Evolutionary conservation across 2,888 invertebrate genomes (phyloP).

Genomic region (Parnassius glacialis): DNA sequence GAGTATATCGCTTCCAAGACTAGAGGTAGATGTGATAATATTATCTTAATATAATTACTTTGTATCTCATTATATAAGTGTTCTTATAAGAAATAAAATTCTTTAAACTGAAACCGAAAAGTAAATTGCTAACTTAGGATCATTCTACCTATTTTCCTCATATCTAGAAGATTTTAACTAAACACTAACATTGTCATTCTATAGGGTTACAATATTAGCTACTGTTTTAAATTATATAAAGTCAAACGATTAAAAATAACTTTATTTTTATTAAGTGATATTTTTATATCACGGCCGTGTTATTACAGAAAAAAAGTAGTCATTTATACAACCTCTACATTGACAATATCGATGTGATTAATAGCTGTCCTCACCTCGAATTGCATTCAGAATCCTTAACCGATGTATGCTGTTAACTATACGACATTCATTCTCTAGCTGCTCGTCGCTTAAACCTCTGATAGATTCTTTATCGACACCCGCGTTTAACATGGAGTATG

Average conservation of each 20-base stretch:
- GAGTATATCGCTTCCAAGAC: too few relatives aligned
- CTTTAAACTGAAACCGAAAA: too few relatives aligned
- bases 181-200: too few relatives aligned
- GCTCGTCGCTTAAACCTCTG: conserved; percentile 93
- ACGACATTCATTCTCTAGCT: conserved; percentile 93
- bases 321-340: not conserved
- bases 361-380: conserved; percentile 80
- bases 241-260: not conserved
- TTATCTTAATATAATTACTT: too few relatives aligned
- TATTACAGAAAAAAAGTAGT: not conserved
- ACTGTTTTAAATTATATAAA: conserved; percentile 7
- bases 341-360: not conserved
- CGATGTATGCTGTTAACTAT: conserved; percentile 97
- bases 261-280: conserved; percentile 5
- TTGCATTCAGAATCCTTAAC: conserved; percentile 92
- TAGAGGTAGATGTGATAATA: too few relatives aligned
- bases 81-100: too few relatives aligned
- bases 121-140: too few relatives aligned
- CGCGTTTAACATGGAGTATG: conserved; percentile 96
- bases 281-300: not conserved
- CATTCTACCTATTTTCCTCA: too few relatives aligned
- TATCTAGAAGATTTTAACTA: too few relatives aligned
- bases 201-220: not conserved
- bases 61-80: too few relatives aligned
- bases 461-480: conserved; percentile 96